Percentiles rank a stretch among this genome's conserved stretches.
Evolutionary conservation across 2,797 vertebrate genomes (phyloP).

Genomic region (Poecilia picta): DNA sequence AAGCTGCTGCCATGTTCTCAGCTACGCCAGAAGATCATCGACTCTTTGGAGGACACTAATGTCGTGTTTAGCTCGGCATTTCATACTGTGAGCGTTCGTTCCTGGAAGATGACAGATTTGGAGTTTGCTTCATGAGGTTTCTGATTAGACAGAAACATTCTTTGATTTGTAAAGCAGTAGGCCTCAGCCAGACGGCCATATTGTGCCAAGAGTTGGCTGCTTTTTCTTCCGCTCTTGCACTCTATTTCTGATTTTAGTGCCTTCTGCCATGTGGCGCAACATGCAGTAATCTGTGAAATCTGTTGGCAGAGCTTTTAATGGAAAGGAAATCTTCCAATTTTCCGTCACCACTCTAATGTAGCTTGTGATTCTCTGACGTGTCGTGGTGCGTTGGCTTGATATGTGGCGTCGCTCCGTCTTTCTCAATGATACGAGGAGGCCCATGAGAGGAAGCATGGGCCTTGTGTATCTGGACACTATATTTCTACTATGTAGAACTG

Average conservation of each 20-base stretch:
- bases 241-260: conserved; percentile 27
- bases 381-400: background rate
- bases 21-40: background rate
- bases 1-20: background rate
- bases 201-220: conserved; percentile 24
- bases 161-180: conserved; percentile 11
- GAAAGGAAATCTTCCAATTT: conserved; percentile 10
- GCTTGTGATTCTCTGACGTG: conserved; percentile 11
- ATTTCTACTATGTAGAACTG: too few species aligned
- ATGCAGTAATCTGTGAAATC: conserved; percentile 45
- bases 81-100: background rate
- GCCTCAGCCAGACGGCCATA: background rate
- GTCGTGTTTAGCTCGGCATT: background rate
- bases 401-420: background rate
- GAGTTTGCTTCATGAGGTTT: background rate
- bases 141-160: background rate
- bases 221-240: conserved; percentile 13
- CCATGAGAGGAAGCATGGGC: too few species aligned
- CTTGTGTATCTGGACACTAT: too few species aligned
- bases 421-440: too few species aligned
- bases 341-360: conserved; percentile 7
- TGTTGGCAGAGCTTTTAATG: conserved; percentile 30
- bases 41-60: background rate
- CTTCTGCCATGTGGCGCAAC: conserved; percentile 25
- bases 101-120: background rate